Percentiles rank a stretch among this genome's conserved stretches.
Conservation (phyloP, 1,140 invertebrate species). For the Atopsyche davidsoni region DNA sequence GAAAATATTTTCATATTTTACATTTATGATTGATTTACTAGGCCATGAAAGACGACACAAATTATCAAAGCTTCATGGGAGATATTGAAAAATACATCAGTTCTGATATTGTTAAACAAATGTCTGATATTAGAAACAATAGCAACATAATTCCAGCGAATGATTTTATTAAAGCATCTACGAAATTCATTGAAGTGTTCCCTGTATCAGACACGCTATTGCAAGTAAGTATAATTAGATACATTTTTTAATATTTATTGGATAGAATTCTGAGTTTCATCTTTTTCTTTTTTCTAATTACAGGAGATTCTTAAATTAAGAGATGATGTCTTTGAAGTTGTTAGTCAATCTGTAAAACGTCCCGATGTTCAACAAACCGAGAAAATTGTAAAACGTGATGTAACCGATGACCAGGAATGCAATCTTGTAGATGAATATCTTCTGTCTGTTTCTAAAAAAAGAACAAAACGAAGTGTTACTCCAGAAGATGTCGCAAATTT, state of each 20-base stretch:
- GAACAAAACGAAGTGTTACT: slow-evolving; percentile 20
- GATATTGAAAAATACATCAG: slow-evolving; percentile 11
- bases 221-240: neutral
- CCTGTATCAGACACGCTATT: slow-evolving; percentile 6
- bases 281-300: slow-evolving; percentile 9
- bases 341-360: slow-evolving; percentile 11
- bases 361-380: neutral
- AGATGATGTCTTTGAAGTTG: slow-evolving; percentile 22
- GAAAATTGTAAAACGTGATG: slow-evolving; percentile 2
- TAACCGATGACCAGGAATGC: neutral
- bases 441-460: neutral
- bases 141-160: slow-evolving; percentile 11
- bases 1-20: neutral
- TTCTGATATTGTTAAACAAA: slow-evolving; percentile 22
- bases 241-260: neutral
- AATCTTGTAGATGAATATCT: too few species aligned
- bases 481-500: slow-evolving; percentile 20
- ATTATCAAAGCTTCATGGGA: neutral
- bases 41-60: slow-evolving; percentile 9
- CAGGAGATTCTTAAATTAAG: slow-evolving; percentile 25
- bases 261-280: neutral
- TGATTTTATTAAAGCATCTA: slow-evolving; percentile 19
- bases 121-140: slow-evolving; percentile 9
- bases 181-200: slow-evolving; percentile 22
- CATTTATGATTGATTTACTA: neutral